Evolutionary conservation across 2,888 invertebrate genomes (phyloP).

Genomic region (Philereme transversata): DNA sequence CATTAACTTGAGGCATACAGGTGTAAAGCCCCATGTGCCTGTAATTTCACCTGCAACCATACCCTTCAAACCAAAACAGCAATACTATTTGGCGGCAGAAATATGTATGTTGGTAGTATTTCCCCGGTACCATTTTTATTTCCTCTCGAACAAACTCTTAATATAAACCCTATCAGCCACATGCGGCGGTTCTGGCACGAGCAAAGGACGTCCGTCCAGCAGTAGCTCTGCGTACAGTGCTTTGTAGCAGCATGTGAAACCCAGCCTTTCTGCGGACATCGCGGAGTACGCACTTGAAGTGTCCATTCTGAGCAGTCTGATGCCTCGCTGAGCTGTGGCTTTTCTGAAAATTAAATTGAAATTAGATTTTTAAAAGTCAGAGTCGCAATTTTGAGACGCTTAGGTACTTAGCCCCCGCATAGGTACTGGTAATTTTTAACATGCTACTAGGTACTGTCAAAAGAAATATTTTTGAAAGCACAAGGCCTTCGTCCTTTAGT

Average conservation of each 20-base stretch:
- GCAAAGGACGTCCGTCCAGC: slow-evolving; percentile 83
- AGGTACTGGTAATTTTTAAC: too few species aligned
- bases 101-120: too few species aligned
- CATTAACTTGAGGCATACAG: too few species aligned
- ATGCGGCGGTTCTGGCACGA: slow-evolving; percentile 87
- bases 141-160: slow-evolving; percentile 60
- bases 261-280: slow-evolving; percentile 87
- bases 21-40: too few species aligned
- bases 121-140: slow-evolving; percentile 1
- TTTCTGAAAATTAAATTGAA: slow-evolving; percentile 73
- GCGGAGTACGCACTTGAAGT: slow-evolving; percentile 91
- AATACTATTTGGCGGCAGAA: too few species aligned
- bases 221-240: slow-evolving; percentile 87
- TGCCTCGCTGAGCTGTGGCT: slow-evolving; percentile 76
- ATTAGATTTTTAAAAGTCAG: not conserved
- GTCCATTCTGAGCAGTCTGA: slow-evolving; percentile 86
- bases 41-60: too few species aligned
- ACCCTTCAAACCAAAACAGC: too few species aligned
- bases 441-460: too few species aligned
- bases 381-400: too few species aligned
- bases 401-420: too few species aligned
- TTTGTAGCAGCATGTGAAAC: slow-evolving; percentile 87
- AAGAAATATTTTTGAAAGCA: too few species aligned
- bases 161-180: slow-evolving; percentile 83
- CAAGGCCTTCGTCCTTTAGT: too few species aligned